phyloP scores from a whole-genome alignment of 2,888 invertebrate species.

The Gonocerus acuteangulatus region DNA sequence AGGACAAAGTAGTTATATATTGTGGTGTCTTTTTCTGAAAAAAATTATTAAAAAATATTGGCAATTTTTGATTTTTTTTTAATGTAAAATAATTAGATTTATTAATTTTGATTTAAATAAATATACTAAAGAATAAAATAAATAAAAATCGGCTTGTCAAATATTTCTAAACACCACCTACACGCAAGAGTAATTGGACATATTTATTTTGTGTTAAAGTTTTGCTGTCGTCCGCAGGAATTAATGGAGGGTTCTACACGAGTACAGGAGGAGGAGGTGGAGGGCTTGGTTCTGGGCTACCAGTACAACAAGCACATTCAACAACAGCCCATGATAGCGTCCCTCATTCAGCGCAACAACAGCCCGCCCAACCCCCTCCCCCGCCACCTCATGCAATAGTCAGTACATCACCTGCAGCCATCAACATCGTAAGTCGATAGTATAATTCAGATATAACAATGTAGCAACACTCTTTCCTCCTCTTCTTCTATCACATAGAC shows the following conservation, averaged over 20 bases:
- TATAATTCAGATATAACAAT: not conserved
- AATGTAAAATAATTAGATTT: no score
- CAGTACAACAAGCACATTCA: constrained; percentile 80
- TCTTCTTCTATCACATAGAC: not conserved
- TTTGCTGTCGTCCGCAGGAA: constrained; percentile 28
- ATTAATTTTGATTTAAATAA: no score
- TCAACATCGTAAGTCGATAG: constrained; percentile 22
- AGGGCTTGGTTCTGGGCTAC: constrained; percentile 54
- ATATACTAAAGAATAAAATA: no score
- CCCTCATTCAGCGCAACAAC: constrained; percentile 46
- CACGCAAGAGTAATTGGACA: no score
- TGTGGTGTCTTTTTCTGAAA: no score
- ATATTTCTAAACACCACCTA: no score
- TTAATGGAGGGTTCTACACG: constrained; percentile 39
- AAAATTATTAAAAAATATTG: no score
- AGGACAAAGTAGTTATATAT: no score
- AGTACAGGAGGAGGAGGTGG: constrained; percentile 53
- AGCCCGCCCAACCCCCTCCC: constrained; percentile 39
- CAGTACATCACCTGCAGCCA: constrained; percentile 35
- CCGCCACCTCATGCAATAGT: constrained; percentile 45
- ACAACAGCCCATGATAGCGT: constrained; percentile 70
- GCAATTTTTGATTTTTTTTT: no score
- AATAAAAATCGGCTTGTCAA: no score
- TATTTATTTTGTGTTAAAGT: no score
- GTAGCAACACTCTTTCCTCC: not conserved